A percentile compares a stretch with the other conserved stretches of the same genome.
Evolutionary conservation across 2,888 invertebrate genomes (phyloP).

Genomic region (Anaspis maculata): DNA sequence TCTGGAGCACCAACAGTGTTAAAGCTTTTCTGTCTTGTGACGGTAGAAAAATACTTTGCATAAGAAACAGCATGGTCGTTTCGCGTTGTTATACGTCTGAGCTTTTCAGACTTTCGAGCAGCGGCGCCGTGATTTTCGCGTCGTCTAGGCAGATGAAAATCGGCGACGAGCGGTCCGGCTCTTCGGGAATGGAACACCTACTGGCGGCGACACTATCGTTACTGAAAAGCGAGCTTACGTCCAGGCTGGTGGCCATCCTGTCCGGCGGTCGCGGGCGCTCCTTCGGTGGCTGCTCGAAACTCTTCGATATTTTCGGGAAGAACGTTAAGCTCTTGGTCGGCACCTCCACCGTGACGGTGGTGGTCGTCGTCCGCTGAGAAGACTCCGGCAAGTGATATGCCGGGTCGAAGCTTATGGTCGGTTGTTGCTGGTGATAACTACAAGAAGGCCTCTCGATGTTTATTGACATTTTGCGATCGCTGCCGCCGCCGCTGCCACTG

Average conservation of each 20-base stretch:
- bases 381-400: slow-evolving; percentile 20
- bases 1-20: no score
- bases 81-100: slow-evolving; percentile 37
- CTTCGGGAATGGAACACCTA: slow-evolving; percentile 19
- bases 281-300: slow-evolving; percentile 34
- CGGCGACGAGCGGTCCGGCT: slow-evolving; percentile 20
- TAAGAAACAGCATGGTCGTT: no score
- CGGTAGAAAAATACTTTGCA: no score
- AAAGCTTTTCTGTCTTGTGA: no score
- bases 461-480: slow-evolving; percentile 25
- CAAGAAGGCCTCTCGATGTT: slow-evolving; percentile 26
- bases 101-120: slow-evolving; percentile 37
- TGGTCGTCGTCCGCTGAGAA: slow-evolving; percentile 9
- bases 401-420: slow-evolving; percentile 32
- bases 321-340: slow-evolving; percentile 11
- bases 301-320: slow-evolving; percentile 32
- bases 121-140: slow-evolving; percentile 35
- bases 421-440: slow-evolving; percentile 24
- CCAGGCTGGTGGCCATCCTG: slow-evolving; percentile 36
- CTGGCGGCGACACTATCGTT: no score
- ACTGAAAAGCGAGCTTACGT: no score
- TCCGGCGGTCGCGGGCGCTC: slow-evolving; percentile 30
- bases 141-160: slow-evolving; percentile 36
- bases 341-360: slow-evolving; percentile 7
- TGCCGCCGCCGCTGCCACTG: slow-evolving; percentile 13